Conservation (phyloP, 2,888 invertebrate species). For the Scaeva pyrastri region DNA sequence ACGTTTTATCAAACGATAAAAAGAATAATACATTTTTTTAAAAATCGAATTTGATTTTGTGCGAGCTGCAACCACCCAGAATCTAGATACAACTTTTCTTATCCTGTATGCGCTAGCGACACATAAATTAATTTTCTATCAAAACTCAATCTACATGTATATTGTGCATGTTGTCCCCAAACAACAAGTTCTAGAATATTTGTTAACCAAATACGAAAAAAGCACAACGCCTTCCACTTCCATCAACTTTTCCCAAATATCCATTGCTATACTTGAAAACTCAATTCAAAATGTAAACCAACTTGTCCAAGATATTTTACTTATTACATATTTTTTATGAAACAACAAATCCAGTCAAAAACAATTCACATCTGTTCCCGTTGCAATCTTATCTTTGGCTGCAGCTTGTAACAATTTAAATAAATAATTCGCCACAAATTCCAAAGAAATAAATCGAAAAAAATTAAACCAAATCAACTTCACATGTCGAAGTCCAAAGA, state of each 20-base stretch:
- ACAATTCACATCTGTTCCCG: constrained; percentile 57
- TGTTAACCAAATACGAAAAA: constrained; percentile 27
- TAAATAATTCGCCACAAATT: constrained; percentile 49
- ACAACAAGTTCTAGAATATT: constrained; percentile 25
- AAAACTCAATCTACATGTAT: constrained; percentile 13
- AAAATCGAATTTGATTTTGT: no score
- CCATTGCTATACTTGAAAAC: constrained; percentile 11
- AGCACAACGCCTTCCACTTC: constrained; percentile 21
- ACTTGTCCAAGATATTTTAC: constrained; percentile 45
- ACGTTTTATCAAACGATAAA: no score
- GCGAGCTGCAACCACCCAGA: no score
- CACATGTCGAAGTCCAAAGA: not conserved
- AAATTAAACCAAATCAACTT: constrained; percentile 2
- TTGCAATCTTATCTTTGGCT: constrained; percentile 48
- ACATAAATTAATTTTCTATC: no score
- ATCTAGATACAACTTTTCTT: no score
- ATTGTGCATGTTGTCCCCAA: constrained; percentile 1
- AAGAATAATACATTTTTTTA: no score
- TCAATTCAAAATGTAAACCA: constrained; percentile 12
- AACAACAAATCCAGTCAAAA: constrained; percentile 30
- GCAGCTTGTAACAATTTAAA: constrained; percentile 59
- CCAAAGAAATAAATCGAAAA: constrained; percentile 1
- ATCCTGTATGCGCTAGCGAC: no score
- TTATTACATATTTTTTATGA: constrained; percentile 53
- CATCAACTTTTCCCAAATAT: not conserved